Conservation (phyloP, 2,113 vertebrate genomes). For the Hypanus sabinus region DNA sequence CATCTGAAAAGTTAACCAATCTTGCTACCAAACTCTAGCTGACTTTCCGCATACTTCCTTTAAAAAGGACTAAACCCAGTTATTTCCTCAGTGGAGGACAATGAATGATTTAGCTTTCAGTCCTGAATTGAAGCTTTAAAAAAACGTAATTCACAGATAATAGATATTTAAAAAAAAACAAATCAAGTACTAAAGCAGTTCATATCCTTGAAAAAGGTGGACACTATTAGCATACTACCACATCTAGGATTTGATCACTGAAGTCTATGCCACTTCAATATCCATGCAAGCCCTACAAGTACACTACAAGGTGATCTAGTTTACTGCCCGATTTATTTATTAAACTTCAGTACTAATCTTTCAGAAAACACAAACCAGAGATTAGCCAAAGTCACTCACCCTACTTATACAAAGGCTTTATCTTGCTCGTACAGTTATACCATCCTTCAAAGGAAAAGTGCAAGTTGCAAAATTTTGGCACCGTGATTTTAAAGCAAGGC, state of each 20-base stretch:
- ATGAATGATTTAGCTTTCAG: background rate
- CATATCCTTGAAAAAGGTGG: background rate
- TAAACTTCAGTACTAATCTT: background rate
- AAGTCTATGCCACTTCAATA: background rate
- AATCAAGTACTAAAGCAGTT: background rate
- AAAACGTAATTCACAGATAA: background rate
- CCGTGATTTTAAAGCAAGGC: background rate
- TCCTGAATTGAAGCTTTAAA: background rate
- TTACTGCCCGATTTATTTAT: background rate
- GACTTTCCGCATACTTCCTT: background rate
- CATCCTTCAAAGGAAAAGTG: background rate
- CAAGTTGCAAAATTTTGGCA: background rate
- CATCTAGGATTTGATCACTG: background rate
- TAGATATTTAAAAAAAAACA: background rate
- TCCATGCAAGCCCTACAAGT: background rate
- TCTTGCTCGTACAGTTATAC: background rate
- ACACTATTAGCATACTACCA: background rate
- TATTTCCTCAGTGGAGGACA: background rate
- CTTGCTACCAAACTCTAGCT: background rate
- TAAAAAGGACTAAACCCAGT: background rate
- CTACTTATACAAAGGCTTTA: background rate
- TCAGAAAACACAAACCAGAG: background rate
- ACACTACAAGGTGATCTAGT: background rate
- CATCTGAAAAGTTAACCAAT: background rate
- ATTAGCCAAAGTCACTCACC: background rate